Percentiles rank a stretch among this genome's conserved stretches.
Conservation (phyloP, 2,113 vertebrate species). For the Castor canadensis region DNA sequence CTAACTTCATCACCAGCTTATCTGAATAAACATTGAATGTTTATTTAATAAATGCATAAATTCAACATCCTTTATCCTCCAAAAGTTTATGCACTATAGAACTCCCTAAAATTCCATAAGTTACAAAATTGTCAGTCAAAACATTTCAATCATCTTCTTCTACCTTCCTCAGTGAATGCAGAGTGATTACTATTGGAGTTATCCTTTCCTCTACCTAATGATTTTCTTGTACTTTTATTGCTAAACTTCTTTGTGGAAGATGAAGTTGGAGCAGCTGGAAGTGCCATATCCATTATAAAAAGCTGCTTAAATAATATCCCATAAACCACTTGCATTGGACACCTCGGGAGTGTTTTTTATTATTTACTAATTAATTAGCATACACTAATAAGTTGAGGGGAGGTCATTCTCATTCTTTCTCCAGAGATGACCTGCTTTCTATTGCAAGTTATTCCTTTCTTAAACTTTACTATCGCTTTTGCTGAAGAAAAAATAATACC, state of each 20-base stretch:
- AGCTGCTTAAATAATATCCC: background rate
- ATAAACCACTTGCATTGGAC: background rate
- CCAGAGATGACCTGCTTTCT: no score
- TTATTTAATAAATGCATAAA: background rate
- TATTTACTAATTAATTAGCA: no score
- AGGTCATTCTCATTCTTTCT: no score
- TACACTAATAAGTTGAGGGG: no score
- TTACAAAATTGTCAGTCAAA: slow-evolving; percentile 1
- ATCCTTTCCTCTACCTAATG: rapidly evolving
- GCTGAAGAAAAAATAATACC: no score
- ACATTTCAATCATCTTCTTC: background rate
- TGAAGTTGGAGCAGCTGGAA: background rate
- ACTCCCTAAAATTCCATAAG: background rate
- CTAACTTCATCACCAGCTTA: background rate
- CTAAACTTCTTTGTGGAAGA: background rate
- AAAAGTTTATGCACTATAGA: background rate
- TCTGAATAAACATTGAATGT: background rate
- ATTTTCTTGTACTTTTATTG: background rate
- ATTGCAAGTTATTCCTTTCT: no score
- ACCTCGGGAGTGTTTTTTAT: background rate
- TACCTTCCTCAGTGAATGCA: background rate
- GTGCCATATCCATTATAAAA: background rate
- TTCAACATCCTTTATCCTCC: background rate
- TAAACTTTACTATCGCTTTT: no score
- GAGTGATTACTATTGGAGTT: background rate